These are phyloP conservation scores for Eonycteris spelaea DNA, from an alignment of 2,113 vertebrate genomes.

Conservation along the genomic window DNA sequence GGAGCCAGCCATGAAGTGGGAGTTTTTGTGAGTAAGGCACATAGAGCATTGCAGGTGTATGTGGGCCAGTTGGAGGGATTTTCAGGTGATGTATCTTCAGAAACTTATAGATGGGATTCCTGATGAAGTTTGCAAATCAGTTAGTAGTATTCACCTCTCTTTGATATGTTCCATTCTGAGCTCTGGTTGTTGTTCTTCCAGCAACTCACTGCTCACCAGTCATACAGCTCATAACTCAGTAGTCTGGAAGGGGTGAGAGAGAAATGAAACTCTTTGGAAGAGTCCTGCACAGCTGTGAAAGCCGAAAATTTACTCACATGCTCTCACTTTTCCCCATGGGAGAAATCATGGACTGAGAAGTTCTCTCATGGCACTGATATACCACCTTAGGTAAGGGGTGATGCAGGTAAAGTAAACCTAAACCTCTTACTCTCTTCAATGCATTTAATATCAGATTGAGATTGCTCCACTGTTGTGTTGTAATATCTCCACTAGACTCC, in stretches of 20 bases:
- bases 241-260: background rate
- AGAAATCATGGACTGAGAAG: background rate
- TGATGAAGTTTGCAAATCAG: background rate
- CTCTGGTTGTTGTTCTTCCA: background rate
- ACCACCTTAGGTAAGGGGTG: background rate
- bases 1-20: too few relatives aligned
- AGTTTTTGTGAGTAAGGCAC: background rate
- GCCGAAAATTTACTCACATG: background rate
- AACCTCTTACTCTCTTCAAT: background rate
- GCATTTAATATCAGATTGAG: background rate
- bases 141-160: background rate
- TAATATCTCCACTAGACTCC: background rate
- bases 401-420: background rate
- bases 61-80: background rate
- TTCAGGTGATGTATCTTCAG: background rate
- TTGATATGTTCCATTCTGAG: background rate
- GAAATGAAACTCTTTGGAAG: background rate
- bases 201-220: background rate
- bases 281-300: background rate
- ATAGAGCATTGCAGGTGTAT: background rate
- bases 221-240: background rate
- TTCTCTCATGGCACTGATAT: background rate
- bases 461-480: background rate
- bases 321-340: background rate
- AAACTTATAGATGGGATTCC: background rate